Evolutionary conservation across 2,113 vertebrate genomes (phyloP).

Genomic region (Patagioenas fasciata): DNA sequence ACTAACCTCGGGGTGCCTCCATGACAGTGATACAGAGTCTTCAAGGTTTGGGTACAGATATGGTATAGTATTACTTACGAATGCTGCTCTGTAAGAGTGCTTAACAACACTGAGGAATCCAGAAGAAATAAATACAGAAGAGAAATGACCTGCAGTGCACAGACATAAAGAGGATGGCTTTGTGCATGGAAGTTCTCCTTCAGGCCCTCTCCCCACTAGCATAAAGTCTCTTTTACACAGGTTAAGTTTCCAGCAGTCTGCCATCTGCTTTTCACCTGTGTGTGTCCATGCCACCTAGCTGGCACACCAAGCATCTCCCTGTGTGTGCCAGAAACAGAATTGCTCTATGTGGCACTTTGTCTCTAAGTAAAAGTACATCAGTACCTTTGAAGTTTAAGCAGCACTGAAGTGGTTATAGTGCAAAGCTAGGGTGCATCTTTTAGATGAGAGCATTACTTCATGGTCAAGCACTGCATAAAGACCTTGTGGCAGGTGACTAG

Average conservation of each 20-base stretch:
- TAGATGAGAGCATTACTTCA: neutral
- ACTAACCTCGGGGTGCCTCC: too few relatives aligned
- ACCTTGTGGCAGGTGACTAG: neutral
- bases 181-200: neutral
- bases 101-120: neutral
- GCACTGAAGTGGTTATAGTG: neutral
- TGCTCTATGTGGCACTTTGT: neutral
- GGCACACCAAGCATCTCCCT: neutral
- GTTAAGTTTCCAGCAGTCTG: neutral
- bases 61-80: accelerated
- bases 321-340: neutral
- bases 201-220: neutral
- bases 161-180: neutral
- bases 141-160: accelerated
- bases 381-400: neutral
- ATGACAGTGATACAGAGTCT: too few relatives aligned
- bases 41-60: neutral
- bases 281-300: neutral
- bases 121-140: neutral
- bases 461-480: neutral
- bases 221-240: neutral
- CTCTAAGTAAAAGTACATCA: neutral
- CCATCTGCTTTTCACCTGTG: neutral
- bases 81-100: neutral
- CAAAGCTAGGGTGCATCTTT: neutral